These are phyloP conservation scores for Otis tarda DNA, from an alignment of 2,113 vertebrate species.

Conservation along the genomic window DNA sequence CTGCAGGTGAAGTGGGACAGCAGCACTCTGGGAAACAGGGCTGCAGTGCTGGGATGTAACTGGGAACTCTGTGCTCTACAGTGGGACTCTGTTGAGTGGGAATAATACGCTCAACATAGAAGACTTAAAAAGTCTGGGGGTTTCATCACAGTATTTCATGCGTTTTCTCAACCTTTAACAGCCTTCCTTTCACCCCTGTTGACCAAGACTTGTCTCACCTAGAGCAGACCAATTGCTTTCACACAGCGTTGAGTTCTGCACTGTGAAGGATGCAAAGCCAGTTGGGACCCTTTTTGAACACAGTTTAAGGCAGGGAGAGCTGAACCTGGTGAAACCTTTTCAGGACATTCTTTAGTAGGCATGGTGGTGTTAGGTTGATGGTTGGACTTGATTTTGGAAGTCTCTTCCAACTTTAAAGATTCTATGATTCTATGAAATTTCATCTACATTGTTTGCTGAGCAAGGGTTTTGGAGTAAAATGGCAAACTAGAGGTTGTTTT, in stretches of 20 bases:
- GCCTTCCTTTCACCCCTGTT: neutral
- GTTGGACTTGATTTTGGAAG: too few relatives aligned
- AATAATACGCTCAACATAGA: neutral
- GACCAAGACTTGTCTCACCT: neutral
- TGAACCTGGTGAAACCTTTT: neutral
- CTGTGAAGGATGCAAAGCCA: neutral
- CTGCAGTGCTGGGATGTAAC: neutral
- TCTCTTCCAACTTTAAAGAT: too few relatives aligned
- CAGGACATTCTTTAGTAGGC: too few relatives aligned
- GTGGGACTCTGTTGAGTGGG: neutral
- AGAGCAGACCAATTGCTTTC: neutral
- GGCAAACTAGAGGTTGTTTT: neutral
- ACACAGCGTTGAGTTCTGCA: accelerated
- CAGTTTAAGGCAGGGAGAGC: neutral
- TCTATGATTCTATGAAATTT: neutral
- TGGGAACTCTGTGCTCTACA: neutral
- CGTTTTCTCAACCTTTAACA: neutral
- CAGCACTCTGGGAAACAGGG: neutral
- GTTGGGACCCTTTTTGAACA: neutral
- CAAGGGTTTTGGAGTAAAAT: neutral
- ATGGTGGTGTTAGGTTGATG: too few relatives aligned
- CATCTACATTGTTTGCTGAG: neutral
- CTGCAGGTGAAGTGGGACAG: neutral
- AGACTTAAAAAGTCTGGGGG: neutral
- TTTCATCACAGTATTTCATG: neutral